Evolutionary conservation across 1,140 invertebrate species (phyloP).

Genomic region (Heliconius eleuchia): DNA sequence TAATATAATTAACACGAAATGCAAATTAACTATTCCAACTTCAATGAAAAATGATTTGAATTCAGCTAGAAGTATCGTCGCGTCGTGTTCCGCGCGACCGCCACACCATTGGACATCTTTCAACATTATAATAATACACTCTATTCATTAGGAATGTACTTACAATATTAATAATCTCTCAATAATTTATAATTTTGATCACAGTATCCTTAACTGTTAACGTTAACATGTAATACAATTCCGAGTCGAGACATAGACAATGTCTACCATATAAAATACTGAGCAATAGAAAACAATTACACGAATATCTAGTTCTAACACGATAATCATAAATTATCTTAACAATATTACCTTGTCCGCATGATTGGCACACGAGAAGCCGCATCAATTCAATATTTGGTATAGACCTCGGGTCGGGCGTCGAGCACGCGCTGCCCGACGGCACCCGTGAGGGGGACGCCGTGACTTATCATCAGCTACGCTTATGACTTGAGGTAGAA

Average conservation of each 20-base stretch:
- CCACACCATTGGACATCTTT: conserved; percentile 60
- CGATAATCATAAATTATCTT: conserved; percentile 72
- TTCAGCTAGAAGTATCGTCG: conserved; percentile 44
- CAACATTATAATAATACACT: conserved; percentile 75
- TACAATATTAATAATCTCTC: conserved; percentile 80
- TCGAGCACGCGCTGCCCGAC: background rate
- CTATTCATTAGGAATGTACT: conserved; percentile 79
- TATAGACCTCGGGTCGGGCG: conserved; percentile 47
- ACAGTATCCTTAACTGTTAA: conserved; percentile 80
- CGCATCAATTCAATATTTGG: conserved; percentile 74
- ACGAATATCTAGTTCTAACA: conserved; percentile 65
- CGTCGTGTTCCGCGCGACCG: conserved; percentile 29
- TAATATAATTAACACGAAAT: conserved; percentile 69
- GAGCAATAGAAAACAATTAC: conserved; percentile 79
- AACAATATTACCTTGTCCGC: conserved; percentile 74
- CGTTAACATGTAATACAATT: conserved; percentile 79
- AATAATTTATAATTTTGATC: conserved; percentile 82
- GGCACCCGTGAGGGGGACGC: conserved; percentile 54
- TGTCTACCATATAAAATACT: conserved; percentile 76
- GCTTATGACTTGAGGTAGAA: conserved; percentile 78
- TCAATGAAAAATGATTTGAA: conserved; percentile 64
- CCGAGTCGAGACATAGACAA: conserved; percentile 68
- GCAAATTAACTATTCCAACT: conserved; percentile 67
- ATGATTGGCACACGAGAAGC: conserved; percentile 73
- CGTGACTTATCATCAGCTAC: conserved; percentile 65